These are phyloP conservation scores for Tetrapedia diversipes DNA, from an alignment of 2,888 invertebrate species.

Conservation along the genomic window DNA sequence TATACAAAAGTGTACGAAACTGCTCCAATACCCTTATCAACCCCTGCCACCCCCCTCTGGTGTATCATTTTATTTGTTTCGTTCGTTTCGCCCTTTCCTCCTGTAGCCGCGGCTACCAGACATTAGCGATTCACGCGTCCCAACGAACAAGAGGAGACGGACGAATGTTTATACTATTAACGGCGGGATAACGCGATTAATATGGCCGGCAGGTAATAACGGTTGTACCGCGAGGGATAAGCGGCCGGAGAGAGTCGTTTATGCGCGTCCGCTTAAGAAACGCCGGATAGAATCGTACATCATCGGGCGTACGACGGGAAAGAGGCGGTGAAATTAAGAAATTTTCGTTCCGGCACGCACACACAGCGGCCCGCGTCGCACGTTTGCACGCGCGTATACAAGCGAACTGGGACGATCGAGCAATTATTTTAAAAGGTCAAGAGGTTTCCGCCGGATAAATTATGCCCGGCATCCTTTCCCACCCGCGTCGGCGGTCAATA, in stretches of 20 bases:
- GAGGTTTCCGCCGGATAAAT: constrained; percentile 62
- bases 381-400: too few relatives aligned
- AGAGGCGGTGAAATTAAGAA: constrained; percentile 64
- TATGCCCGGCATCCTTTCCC: constrained; percentile 60
- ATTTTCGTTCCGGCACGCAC: constrained; percentile 55
- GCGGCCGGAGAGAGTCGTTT: constrained; percentile 24
- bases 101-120: too few relatives aligned
- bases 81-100: not conserved
- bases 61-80: not conserved
- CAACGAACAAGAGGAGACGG: not conserved
- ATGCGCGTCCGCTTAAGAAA: constrained; percentile 37
- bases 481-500: constrained; percentile 62
- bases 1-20: too few relatives aligned
- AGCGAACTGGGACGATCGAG: constrained; percentile 50
- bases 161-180: constrained; percentile 18
- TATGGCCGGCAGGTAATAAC: constrained; percentile 50
- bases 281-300: constrained; percentile 54
- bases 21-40: too few relatives aligned
- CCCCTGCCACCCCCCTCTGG: too few relatives aligned
- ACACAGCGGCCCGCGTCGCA: too few relatives aligned
- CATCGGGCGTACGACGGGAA: constrained; percentile 48
- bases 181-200: constrained; percentile 25
- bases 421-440: constrained; percentile 69
- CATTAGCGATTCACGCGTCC: not conserved
- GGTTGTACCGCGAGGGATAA: constrained; percentile 15